phyloP scores from a whole-genome alignment of 1,140 invertebrate species.

The Platorchestia sp. region DNA sequence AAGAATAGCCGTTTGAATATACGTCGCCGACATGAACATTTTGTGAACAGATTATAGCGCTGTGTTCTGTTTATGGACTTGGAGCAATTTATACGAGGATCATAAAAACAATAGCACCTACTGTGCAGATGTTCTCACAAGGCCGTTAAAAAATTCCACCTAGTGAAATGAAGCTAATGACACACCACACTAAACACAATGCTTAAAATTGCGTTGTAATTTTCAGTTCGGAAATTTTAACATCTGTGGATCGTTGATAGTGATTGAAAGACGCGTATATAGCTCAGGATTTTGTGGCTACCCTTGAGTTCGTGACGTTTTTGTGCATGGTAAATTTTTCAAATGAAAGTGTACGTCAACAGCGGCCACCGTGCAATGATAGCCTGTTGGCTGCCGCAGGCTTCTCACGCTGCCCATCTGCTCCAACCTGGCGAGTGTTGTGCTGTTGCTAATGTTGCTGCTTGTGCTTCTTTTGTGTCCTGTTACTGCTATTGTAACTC shows the following conservation, averaged over 20 bases:
- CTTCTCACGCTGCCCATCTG: background rate
- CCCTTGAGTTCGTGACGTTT: background rate
- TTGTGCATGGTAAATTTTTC: background rate
- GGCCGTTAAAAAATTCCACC: too few relatives aligned
- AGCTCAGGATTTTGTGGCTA: background rate
- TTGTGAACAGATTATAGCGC: too few relatives aligned
- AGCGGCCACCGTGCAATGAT: background rate
- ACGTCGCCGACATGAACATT: too few relatives aligned
- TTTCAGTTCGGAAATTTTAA: background rate
- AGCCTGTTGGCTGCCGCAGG: background rate
- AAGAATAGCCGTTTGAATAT: too few relatives aligned
- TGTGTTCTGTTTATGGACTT: too few relatives aligned
- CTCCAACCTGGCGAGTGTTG: background rate
- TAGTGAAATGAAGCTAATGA: too few relatives aligned
- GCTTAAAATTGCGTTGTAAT: too few relatives aligned
- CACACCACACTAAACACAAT: too few relatives aligned
- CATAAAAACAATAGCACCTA: too few relatives aligned
- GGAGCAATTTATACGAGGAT: too few relatives aligned
- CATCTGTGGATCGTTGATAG: background rate
- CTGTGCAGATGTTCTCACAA: too few relatives aligned
- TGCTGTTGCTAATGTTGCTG: background rate
- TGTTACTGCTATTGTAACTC: background rate
- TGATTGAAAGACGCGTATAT: background rate
- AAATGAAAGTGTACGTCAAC: background rate
- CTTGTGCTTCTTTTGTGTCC: background rate